These are phyloP conservation scores for Melangyna quadrimaculata DNA, from an alignment of 2,888 invertebrate genomes.

Conservation along the genomic window DNA sequence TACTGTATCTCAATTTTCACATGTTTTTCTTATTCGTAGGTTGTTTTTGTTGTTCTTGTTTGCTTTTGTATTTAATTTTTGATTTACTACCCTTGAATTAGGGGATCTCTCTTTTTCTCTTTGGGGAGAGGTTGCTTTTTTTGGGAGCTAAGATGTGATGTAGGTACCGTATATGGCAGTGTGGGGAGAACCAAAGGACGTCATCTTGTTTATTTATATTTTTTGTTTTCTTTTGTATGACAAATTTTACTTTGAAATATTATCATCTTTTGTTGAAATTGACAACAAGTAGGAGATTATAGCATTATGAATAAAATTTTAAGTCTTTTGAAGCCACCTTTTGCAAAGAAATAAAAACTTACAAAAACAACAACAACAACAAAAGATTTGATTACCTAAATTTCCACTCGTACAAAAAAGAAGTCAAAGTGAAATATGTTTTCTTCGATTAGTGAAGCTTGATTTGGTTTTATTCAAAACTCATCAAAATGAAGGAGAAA, in stretches of 20 bases:
- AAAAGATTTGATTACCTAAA: not conserved
- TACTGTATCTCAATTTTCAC: conserved; percentile 46
- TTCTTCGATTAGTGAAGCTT: conserved; percentile 2
- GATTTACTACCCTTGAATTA: conserved; percentile 11
- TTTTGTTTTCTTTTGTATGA: not conserved
- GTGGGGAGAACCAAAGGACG: not conserved
- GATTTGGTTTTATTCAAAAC: not conserved
- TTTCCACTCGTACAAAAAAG: not conserved
- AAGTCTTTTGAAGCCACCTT: not conserved
- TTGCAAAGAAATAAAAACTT: not conserved
- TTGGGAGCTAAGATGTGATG: not conserved
- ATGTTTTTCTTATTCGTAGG: not conserved
- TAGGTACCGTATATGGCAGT: no score
- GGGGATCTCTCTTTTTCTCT: not conserved
- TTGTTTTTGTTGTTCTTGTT: not conserved
- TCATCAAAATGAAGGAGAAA: not conserved
- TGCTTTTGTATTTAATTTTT: conserved; percentile 13
- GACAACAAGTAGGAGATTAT: not conserved
- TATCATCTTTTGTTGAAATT: not conserved
- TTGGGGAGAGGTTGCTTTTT: not conserved
- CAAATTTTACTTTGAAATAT: not conserved
- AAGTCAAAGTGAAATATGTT: not conserved
- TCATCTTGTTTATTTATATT: not conserved
- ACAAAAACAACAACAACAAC: not conserved
- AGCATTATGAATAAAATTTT: not conserved